Percentiles rank a stretch among this genome's conserved stretches.
Conservation (phyloP, 1,140 invertebrate genomes). For the Coenobita brevimanus region DNA sequence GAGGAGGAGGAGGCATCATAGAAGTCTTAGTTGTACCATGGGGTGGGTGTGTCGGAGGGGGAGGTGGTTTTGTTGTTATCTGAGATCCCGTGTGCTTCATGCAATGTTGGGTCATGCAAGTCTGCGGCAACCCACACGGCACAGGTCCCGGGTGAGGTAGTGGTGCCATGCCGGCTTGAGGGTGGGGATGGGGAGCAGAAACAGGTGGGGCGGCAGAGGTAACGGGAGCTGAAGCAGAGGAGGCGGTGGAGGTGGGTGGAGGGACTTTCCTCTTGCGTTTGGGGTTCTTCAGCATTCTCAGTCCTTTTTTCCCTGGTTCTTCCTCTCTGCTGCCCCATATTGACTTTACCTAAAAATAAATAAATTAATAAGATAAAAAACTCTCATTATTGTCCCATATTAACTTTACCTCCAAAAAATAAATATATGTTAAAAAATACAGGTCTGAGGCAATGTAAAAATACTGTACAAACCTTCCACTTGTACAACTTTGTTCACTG, state of each 20-base stretch:
- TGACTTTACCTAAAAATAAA: conserved; percentile 53
- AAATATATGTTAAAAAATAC: not conserved
- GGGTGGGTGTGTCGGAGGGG: not conserved
- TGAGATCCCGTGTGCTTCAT: conserved; percentile 36
- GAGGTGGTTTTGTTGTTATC: not conserved
- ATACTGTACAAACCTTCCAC: too few relatives aligned
- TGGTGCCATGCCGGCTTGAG: too few relatives aligned
- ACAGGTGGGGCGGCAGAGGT: not conserved
- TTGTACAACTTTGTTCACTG: too few relatives aligned
- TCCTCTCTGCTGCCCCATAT: conserved; percentile 61
- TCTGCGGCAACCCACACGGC: not conserved
- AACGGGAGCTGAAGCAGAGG: conserved; percentile 3
- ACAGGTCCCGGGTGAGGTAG: too few relatives aligned
- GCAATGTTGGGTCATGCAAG: conserved; percentile 35
- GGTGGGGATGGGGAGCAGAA: not conserved
- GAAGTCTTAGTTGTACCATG: not conserved
- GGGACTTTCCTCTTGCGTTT: conserved; percentile 32
- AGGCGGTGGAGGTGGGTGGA: not conserved
- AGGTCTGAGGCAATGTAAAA: not conserved
- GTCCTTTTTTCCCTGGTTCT: conserved; percentile 41
- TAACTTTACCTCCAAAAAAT: too few relatives aligned
- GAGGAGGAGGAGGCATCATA: not conserved
- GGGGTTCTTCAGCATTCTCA: conserved; percentile 32
- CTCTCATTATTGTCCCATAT: too few relatives aligned
- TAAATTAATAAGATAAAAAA: not conserved